Percentiles rank a stretch among this genome's conserved stretches.
phyloP scores from a whole-genome alignment of 2,888 invertebrate genomes.

The Xestia c-nigrum region DNA sequence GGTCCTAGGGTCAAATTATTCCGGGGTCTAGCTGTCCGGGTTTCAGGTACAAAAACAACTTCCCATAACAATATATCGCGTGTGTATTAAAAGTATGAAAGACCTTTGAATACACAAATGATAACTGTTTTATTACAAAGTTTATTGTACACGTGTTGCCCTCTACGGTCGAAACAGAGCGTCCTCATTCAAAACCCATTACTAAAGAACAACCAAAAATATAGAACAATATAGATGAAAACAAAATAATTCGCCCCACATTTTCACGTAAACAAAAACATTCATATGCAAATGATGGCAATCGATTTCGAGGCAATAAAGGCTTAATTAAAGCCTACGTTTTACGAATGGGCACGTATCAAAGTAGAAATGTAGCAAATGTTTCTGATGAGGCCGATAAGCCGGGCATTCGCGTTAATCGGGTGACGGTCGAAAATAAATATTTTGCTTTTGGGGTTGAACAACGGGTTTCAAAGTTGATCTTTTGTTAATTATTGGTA shows the following conservation, averaged over 20 bases:
- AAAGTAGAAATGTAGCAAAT: conserved; percentile 70
- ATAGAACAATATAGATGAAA: conserved; percentile 54
- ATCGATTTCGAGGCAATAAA: conserved; percentile 71
- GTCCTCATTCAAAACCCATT: conserved; percentile 13
- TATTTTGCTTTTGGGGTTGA: conserved; percentile 59
- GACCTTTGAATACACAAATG: not conserved
- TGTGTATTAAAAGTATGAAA: no score
- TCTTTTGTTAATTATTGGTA: not conserved
- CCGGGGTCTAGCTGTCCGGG: not conserved
- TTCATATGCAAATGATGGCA: conserved; percentile 71
- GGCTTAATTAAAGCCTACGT: conserved; percentile 74
- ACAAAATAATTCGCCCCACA: conserved; percentile 57
- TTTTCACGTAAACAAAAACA: conserved; percentile 59
- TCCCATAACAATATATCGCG: no score
- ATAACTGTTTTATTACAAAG: not conserved
- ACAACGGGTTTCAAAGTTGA: conserved; percentile 22
- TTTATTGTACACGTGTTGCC: not conserved
- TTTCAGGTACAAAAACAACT: no score
- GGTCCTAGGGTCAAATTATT: not conserved
- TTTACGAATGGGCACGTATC: conserved; percentile 64
- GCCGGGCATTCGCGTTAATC: conserved; percentile 68
- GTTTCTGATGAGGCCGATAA: conserved; percentile 73
- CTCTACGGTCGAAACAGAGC: not conserved
- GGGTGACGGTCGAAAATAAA: conserved; percentile 69
- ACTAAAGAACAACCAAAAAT: conserved; percentile 1